A percentile compares a stretch with the other conserved stretches of the same genome.
Conservation (phyloP, 2,113 vertebrate genomes). For the Illadopsis cleaveri region DNA sequence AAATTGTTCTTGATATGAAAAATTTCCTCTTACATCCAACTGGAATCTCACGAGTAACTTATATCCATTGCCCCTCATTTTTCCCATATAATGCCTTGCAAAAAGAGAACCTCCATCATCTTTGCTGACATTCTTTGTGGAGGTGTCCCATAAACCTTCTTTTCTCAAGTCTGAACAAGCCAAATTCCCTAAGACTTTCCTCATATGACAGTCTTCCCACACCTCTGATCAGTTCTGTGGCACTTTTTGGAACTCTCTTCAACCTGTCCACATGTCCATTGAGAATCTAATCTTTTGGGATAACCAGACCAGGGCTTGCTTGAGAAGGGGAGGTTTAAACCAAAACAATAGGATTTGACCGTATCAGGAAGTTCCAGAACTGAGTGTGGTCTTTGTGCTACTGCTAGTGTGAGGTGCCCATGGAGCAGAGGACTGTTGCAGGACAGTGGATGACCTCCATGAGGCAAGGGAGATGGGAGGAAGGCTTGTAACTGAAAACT, state of each 20-base stretch:
- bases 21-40: neutral
- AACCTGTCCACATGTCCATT: neutral
- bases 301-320: neutral
- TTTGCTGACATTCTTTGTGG: neutral
- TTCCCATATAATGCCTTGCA: neutral
- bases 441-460: neutral
- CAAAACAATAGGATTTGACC: too few species aligned
- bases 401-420: neutral
- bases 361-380: neutral
- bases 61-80: neutral
- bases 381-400: neutral
- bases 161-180: neutral
- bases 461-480: neutral
- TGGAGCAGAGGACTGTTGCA: neutral
- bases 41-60: accelerated
- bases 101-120: neutral
- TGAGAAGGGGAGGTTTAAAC: neutral
- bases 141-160: neutral
- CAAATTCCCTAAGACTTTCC: neutral
- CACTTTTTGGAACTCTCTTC: accelerated
- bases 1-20: neutral
- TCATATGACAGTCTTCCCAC: neutral
- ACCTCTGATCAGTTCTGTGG: neutral
- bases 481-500: neutral
- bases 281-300: neutral